Percentiles rank a stretch among this genome's conserved stretches.
These are phyloP conservation scores for Cervus canadensis DNA, from an alignment of 2,113 vertebrate genomes.

Conservation along the genomic window DNA sequence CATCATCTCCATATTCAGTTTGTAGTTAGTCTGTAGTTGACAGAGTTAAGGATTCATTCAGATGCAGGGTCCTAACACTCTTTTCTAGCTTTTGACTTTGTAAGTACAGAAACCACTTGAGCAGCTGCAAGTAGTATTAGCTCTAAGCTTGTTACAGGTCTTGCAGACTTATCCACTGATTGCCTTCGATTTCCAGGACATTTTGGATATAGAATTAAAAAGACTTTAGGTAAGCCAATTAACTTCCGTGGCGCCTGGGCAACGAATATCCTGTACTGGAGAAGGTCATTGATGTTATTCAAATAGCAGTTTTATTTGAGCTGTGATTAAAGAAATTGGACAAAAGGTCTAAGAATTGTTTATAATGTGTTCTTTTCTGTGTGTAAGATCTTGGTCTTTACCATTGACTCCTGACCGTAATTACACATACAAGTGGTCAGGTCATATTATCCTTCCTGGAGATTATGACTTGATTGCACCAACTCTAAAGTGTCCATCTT, in stretches of 20 bases:
- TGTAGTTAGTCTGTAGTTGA: background rate
- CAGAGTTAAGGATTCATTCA: constrained; percentile 35
- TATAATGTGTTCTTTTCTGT: constrained; percentile 19
- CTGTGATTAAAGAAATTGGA: constrained; percentile 18
- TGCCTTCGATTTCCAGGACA: constrained; percentile 62
- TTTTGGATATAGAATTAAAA: constrained; percentile 64
- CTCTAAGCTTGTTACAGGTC: constrained; percentile 46
- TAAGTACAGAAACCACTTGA: constrained; percentile 55
- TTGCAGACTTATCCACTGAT: constrained; percentile 62
- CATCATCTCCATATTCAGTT: background rate
- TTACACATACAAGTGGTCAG: constrained; percentile 41
- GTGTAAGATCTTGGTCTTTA: constrained; percentile 24
- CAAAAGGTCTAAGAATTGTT: constrained; percentile 15
- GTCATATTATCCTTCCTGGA: constrained; percentile 30
- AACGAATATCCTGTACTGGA: background rate
- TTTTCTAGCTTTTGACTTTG: constrained; percentile 38
- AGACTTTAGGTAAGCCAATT: constrained; percentile 62
- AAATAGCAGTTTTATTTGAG: constrained; percentile 48
- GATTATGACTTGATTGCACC: constrained; percentile 20
- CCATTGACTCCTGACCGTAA: background rate
- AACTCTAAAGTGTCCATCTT: constrained; percentile 17
- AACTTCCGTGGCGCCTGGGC: constrained; percentile 1
- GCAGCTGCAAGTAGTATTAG: constrained; percentile 62
- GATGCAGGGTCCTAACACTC: background rate
- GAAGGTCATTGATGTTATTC: constrained; percentile 21